These are phyloP conservation scores for Andrena haemorrhoa DNA, from an alignment of 2,888 invertebrate genomes.

Conservation along the genomic window DNA sequence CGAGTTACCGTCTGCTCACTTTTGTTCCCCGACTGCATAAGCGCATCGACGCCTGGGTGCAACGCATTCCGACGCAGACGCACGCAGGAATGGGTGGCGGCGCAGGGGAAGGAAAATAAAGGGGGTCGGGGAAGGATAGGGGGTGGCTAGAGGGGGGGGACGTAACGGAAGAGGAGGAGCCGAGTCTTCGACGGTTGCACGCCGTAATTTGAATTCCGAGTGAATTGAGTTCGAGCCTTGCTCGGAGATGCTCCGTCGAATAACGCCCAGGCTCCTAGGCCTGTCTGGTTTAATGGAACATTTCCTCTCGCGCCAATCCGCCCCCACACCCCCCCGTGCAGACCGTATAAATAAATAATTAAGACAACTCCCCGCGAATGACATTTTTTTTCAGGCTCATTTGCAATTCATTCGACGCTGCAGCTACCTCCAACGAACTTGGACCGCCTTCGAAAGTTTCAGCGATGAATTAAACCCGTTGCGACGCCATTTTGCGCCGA, in stretches of 20 bases:
- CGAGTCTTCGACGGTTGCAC: slow-evolving; percentile 51
- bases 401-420: slow-evolving; percentile 39
- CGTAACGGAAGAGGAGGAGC: slow-evolving; percentile 53
- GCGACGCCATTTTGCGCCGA: neutral
- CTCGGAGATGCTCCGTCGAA: slow-evolving; percentile 74
- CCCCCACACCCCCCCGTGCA: neutral
- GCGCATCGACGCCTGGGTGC: slow-evolving; percentile 37
- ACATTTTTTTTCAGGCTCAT: slow-evolving; percentile 48
- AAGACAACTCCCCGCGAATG: slow-evolving; percentile 46
- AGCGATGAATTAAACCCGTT: slow-evolving; percentile 41
- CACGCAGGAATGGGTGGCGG: slow-evolving; percentile 31
- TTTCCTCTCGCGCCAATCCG: slow-evolving; percentile 31
- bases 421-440: slow-evolving; percentile 8
- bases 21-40: slow-evolving; percentile 27
- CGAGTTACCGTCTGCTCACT: slow-evolving; percentile 16
- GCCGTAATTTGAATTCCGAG: slow-evolving; percentile 81
- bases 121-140: slow-evolving; percentile 40
- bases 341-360: slow-evolving; percentile 65
- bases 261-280: slow-evolving; percentile 62
- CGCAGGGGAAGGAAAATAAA: slow-evolving; percentile 47
- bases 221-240: slow-evolving; percentile 79
- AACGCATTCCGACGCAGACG: slow-evolving; percentile 56
- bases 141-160: neutral
- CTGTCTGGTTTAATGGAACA: slow-evolving; percentile 66
- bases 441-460: slow-evolving; percentile 21